Percentiles rank a stretch among this genome's conserved stretches.
These are phyloP conservation scores for Sanderia malayensis DNA, from an alignment of 30 jellyfish, hydroid and myxozoan species.

Conservation along the genomic window DNA sequence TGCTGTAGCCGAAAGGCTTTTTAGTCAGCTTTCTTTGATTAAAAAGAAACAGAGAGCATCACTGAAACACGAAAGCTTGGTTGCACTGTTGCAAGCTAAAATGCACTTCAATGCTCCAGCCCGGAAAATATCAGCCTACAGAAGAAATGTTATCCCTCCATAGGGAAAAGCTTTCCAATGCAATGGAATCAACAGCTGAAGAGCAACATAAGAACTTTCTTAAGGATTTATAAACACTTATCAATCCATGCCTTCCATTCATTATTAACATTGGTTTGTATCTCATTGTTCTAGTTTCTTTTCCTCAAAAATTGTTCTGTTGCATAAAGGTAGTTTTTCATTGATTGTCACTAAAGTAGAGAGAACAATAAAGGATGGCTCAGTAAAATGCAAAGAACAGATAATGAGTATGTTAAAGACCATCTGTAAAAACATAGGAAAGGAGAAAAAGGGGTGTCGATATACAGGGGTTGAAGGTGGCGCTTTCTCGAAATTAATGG, in stretches of 20 bases:
- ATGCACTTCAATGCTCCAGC: not conserved
- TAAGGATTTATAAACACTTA: not conserved
- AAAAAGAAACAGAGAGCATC: constrained; percentile 22
- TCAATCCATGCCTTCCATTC: too few relatives aligned
- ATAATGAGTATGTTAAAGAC: constrained; percentile 22
- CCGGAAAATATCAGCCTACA: not conserved
- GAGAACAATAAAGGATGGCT: constrained; percentile 1
- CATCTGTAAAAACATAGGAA: constrained; percentile 1
- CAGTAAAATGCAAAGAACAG: constrained; percentile 25
- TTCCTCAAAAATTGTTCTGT: too few relatives aligned
- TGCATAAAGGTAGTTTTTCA: constrained; percentile 28
- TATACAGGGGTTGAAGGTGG: constrained; percentile 23
- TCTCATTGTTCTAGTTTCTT: too few relatives aligned
- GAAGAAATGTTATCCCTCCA: constrained; percentile 4
- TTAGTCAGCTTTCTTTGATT: constrained; percentile 30
- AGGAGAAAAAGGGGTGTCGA: not conserved
- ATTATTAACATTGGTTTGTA: too few relatives aligned
- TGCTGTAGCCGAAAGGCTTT: constrained; percentile 48
- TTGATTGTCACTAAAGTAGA: constrained; percentile 10
- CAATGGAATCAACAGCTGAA: constrained; percentile 2
- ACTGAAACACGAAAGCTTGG: constrained; percentile 24
- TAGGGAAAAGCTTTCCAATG: not conserved
- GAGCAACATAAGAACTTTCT: constrained; percentile 4
- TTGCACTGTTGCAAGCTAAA: constrained; percentile 37
- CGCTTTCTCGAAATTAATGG: constrained; percentile 28